Base-by-base conservation (phyloP, 1,140 invertebrate species). In the Hermetia illucens region DNA sequence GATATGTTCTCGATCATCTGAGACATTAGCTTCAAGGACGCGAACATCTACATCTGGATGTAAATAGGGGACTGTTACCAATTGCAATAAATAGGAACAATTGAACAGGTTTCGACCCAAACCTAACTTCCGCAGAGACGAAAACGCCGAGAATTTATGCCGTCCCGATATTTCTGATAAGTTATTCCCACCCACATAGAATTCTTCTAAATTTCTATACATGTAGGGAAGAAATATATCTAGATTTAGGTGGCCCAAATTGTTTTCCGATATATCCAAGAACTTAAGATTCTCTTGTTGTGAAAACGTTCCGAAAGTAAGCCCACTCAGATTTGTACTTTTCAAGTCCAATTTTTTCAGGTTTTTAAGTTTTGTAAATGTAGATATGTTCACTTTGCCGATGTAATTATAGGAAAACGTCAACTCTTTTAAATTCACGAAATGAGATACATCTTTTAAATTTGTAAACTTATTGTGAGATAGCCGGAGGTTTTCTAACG, bases 291-390 rank as follows among this genome's bases (percentile, higher is more conserved):
- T 44, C 15, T 41, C 48, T 12, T 43, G 40, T 27, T 58, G 55
- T 8, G 56, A 55, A 42, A 60, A 54, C 50, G 58, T 59, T 19
- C 57, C 57, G 12, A 54, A 60, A 3, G 48, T 47, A 1, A 60
- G 40, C 15, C 47, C 36, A 0, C 25, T 41, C 5, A 60, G 42
- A 2, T 53, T 50, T n/a, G 40, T 55, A 2, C 41, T 39, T 4
- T 51, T 40, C 5, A 60, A 34, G 31, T 51, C 47, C 0, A 60
- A 37, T 18, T 47, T 44, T 0, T 52, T 35, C 1, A 60, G 36
- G 1, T 49, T 35, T 21, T 53, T 55, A 9, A 59, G 34, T 31
- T 53, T 46, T n/a, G 47, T 46, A 6, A 60, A 60, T 2, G 54
- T 59, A 15, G 42, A 51, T 1, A 60, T 38, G 6, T 50, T 55